A percentile compares a stretch with the other conserved stretches of the same genome.
Evolutionary conservation across 2,888 invertebrate genomes (phyloP).

Genomic region (Uropetala carovei): DNA sequence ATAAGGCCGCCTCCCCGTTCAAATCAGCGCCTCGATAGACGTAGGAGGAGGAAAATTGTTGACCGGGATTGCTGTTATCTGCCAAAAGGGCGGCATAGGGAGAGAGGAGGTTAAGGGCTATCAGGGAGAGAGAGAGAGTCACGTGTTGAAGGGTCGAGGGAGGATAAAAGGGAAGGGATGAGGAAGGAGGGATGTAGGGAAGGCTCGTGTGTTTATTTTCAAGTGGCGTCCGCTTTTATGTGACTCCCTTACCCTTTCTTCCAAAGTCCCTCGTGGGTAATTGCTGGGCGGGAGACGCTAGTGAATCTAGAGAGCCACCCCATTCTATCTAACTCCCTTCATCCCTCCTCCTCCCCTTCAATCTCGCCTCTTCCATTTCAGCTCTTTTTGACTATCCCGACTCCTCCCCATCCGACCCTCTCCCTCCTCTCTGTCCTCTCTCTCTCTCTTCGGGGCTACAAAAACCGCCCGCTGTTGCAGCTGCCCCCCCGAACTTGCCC

Average conservation of each 20-base stretch:
- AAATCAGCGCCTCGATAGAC: not conserved
- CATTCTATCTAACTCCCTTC: not conserved
- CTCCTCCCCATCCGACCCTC: not conserved
- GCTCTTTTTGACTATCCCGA: not conserved
- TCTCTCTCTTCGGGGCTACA: not conserved
- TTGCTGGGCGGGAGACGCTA: constrained; percentile 36
- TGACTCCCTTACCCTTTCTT: constrained; percentile 15
- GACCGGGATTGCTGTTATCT: not conserved
- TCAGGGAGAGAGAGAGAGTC: not conserved
- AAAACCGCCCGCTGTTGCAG: constrained; percentile 35
- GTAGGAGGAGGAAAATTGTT: not conserved
- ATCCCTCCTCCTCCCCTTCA: not conserved
- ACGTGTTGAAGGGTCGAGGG: not conserved
- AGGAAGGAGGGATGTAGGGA: not conserved
- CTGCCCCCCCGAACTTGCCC: not conserved
- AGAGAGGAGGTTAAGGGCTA: not conserved
- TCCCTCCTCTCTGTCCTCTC: not conserved
- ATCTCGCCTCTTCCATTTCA: not conserved
- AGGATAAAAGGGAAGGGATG: too few species aligned
- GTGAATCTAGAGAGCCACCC: constrained; percentile 34
- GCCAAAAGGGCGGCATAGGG: too few species aligned
- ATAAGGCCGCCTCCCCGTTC: not conserved
- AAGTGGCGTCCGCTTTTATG: constrained; percentile 29
- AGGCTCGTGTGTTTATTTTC: constrained; percentile 35
- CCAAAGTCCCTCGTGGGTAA: constrained; percentile 5